phyloP scores from a whole-genome alignment of 2,797 vertebrate species.

The Notoglanidium macrostoma region DNA sequence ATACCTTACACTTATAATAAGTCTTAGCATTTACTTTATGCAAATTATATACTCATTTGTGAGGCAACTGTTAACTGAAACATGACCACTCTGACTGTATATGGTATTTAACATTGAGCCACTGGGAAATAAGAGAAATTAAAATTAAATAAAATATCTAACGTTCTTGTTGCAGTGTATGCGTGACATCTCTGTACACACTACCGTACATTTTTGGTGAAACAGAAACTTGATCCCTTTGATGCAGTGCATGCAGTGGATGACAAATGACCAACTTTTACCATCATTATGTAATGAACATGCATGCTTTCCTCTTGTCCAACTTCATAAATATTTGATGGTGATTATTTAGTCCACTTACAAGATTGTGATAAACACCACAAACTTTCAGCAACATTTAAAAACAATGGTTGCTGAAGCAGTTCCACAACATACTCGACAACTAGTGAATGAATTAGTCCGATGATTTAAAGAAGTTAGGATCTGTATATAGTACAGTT shows the following conservation, averaged over 20 bases:
- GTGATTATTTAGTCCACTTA: neutral
- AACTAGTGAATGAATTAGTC: conserved; percentile 12
- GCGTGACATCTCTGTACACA: conserved; percentile 24
- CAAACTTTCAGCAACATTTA: neutral
- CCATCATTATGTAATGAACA: neutral
- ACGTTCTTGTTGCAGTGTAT: conserved; percentile 46
- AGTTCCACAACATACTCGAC: conserved; percentile 12
- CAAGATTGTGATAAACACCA: neutral
- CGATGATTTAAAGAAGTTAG: neutral
- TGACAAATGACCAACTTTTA: neutral
- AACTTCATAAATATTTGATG: conserved; percentile 9
- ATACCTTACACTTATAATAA: conserved; percentile 68
- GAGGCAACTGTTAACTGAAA: conserved; percentile 81
- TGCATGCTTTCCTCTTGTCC: conserved; percentile 17
- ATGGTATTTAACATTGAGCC: conserved; percentile 82
- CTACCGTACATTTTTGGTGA: neutral
- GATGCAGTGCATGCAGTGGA: conserved; percentile 20
- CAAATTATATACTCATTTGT: conserved; percentile 72
- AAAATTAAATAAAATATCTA: conserved; percentile 58
- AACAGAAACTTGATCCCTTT: neutral
- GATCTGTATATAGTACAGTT: conserved; percentile 2
- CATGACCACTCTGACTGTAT: conserved; percentile 81
- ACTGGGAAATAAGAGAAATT: conserved; percentile 60
- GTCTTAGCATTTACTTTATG: conserved; percentile 62
- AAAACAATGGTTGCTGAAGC: conserved; percentile 10